Base-by-base conservation (phyloP, 2,888 invertebrate species). In the Hipparchia sbordonii region DNA sequence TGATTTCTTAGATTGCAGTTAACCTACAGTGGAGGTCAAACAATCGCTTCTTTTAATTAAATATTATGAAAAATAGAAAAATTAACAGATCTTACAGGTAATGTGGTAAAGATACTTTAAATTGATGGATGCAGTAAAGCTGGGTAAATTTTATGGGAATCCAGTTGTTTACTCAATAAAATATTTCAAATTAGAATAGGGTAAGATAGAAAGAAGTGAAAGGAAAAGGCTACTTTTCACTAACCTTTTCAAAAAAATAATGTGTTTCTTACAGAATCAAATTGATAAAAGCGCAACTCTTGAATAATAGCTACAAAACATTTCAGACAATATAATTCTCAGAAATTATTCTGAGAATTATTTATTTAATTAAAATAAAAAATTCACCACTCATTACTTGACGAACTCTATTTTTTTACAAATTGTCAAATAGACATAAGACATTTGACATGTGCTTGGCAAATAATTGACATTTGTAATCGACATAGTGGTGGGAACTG, bases 211-310 rank as follows among this genome's bases (percentile, higher is more conserved):
- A 59, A 6, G 10, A 60, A 39, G 59, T 60, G 57, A 57, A 57
- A 39, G 59, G 59, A 60, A 39, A 5, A 60, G 8, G 57, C 23
- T 8, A 13, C 3, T 23, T 63, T 51, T 51, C 63, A 63, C 63
- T 23, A 23, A 63, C 63, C 63, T 51, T 63, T 51, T 23, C 10
- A 51, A 63, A 48, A 23, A 63, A 51, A 48, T 45, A 51, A 48
- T 45, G n/a, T 13, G n/a, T n/a, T 23, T 12, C 10, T 48, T 23
- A 10, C 8, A 9, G 7, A 63, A 33, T 48, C 7, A 5, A 62
- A 46, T 8, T 33, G 2, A 46, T 39, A 46, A 48, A 13, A 6
- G 13, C 8, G 4, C n/a, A 62, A 48, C 9, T 46, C 13, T 48
- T n/a, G 13, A 6, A 8, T 46, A 46, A 48, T 23, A 23, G 23